A percentile compares a stretch with the other conserved stretches of the same genome.
Evolutionary conservation across 2,113 vertebrate genomes (phyloP).

Genomic region (Glaucidium brasilianum): DNA sequence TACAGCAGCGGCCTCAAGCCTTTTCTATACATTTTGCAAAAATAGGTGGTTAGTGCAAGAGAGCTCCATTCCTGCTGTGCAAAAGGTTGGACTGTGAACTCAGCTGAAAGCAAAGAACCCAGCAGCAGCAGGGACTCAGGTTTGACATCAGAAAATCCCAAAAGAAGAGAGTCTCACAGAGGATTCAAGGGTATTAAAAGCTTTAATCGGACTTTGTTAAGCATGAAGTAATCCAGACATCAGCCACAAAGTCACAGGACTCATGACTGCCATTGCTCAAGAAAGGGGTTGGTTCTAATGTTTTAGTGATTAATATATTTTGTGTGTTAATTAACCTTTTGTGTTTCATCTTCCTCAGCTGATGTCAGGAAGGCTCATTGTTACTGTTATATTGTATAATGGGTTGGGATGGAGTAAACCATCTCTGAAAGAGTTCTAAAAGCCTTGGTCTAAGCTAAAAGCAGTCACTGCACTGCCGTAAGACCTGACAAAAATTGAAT

Average conservation of each 20-base stretch:
- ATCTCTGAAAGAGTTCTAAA: background rate
- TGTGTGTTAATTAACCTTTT: background rate
- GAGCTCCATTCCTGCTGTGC: background rate
- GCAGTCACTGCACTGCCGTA: background rate
- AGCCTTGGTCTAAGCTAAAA: background rate
- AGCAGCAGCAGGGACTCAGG: background rate
- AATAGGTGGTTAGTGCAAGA: background rate
- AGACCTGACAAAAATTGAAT: background rate
- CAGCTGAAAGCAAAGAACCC: background rate
- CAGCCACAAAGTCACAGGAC: background rate
- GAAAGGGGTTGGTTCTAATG: background rate
- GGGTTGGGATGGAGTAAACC: background rate
- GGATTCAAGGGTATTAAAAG: background rate
- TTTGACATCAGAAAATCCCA: background rate
- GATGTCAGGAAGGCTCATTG: background rate
- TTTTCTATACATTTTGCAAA: background rate
- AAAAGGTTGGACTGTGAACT: background rate
- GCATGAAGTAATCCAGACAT: background rate
- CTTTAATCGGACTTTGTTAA: background rate
- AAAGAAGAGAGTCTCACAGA: background rate
- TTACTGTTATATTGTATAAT: background rate
- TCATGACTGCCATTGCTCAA: background rate
- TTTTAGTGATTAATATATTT: background rate
- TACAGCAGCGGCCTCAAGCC: background rate
- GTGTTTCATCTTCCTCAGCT: background rate